Percentiles rank a stretch among this genome's conserved stretches.
Evolutionary conservation across 2,888 invertebrate genomes (phyloP).

Genomic region (Pelosia muscerda): DNA sequence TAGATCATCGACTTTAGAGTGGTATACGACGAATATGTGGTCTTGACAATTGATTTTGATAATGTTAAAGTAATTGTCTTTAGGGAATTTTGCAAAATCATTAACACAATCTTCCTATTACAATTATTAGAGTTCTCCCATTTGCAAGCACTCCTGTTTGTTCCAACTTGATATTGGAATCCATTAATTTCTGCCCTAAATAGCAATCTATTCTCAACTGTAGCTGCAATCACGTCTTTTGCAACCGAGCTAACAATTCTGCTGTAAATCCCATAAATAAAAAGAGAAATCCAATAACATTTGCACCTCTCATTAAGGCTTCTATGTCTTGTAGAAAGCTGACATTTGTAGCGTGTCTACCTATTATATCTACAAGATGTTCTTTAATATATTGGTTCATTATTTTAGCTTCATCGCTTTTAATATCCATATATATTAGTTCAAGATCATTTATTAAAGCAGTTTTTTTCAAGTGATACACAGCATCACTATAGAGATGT

Average conservation of each 20-base stretch:
- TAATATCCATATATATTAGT: background rate
- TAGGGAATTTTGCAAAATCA: constrained; percentile 60
- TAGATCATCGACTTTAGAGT: constrained; percentile 52
- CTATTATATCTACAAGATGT: constrained; percentile 54
- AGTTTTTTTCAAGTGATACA: constrained; percentile 24
- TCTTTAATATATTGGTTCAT: constrained; percentile 57
- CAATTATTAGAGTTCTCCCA: constrained; percentile 60
- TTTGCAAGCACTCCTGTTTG: constrained; percentile 58
- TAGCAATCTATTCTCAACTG: constrained; percentile 64
- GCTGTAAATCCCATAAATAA: constrained; percentile 62
- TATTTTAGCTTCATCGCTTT: constrained; percentile 35
- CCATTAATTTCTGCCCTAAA: constrained; percentile 59
- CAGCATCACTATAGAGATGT: constrained; percentile 62
- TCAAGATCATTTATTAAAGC: background rate
- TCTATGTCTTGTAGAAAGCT: constrained; percentile 56
- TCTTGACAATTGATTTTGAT: constrained; percentile 55
- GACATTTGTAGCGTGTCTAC: constrained; percentile 58
- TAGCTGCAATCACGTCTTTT: constrained; percentile 64
- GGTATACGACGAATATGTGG: constrained; percentile 61
- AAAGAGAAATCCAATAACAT: constrained; percentile 64
- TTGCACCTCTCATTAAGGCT: constrained; percentile 56
- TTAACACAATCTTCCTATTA: constrained; percentile 57
- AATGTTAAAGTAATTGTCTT: constrained; percentile 57
- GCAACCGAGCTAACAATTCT: constrained; percentile 67
- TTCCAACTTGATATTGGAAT: constrained; percentile 55